Base-by-base conservation (phyloP, 2,888 invertebrate genomes). In the Baccha elongata region DNA sequence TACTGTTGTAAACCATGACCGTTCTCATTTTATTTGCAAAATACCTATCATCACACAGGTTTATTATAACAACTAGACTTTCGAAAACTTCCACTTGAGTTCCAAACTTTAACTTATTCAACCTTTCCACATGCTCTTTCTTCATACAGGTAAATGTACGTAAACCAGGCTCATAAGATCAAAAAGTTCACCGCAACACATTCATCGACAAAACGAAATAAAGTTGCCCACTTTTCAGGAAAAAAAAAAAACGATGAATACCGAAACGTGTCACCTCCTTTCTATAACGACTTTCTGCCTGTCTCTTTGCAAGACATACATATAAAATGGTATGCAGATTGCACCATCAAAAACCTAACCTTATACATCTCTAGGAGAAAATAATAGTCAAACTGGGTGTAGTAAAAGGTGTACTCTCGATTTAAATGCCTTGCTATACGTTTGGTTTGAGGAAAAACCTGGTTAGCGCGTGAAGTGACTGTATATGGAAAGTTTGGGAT, bases 121-220 rank as follows among this genome's bases (percentile, higher is more conserved):
- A 44, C 60, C 72, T 15, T 29, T 48, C 8, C 1, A 26, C 13
- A 46, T 7, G 13, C 29, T 15, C 1, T 40, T 40, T 32, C 13
- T n/a, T 13, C 13, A 40, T 32, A n/a, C n/a, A n/a, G n/a, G n/a
- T 32, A 8, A 32, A 4, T 7, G 26, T 8, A 8, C 35, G n/a
- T 60, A n/a, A 60, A 60, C 37, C 60, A 37, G 37, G 19, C 67
- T 60, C 40, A 26, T 26, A 13, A 50, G 74, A 74, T 80, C 69
- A 80, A 44, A 80, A 80, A 74, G 74, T 74, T 80, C 80, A 74
- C 26, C 58, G n/a, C 48, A 53, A 64, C 64, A 65, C 52, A 65
- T 68, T 68, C 26, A 32, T 21, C n/a, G n/a, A n/a, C n/a, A n/a
- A n/a, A 32, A 7, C 19, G 8, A 35, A 68, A 67, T 48, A 35